A percentile compares a stretch with the other conserved stretches of the same genome.
Conservation (phyloP, 2,113 vertebrate species). For the Ondatra zibethicus region DNA sequence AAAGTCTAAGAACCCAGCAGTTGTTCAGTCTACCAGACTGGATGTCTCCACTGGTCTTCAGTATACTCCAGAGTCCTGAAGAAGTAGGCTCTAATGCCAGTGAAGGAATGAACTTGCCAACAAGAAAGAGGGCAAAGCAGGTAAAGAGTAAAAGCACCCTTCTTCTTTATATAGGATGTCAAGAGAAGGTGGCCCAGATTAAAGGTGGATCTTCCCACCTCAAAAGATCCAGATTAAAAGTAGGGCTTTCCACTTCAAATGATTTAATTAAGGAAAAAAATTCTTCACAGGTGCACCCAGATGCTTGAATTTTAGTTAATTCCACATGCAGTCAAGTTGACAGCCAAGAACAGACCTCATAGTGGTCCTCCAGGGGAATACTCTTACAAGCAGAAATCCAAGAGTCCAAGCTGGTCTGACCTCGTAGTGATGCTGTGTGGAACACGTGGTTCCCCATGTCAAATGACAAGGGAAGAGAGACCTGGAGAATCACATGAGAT, state of each 20-base stretch:
- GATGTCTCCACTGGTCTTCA: neutral
- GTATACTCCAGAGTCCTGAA: neutral
- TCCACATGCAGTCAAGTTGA: neutral
- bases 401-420: neutral
- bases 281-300: neutral
- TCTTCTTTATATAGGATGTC: neutral
- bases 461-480: neutral
- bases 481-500: neutral
- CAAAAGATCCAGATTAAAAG: neutral
- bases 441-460: neutral
- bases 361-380: neutral
- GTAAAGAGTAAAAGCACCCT: neutral
- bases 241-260: neutral
- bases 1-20: neutral
- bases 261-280: neutral
- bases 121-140: neutral
- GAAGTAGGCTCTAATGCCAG: neutral
- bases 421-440: neutral
- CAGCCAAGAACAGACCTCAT: neutral
- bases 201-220: neutral
- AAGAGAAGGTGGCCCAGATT: neutral
- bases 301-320: neutral
- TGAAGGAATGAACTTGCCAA: neutral
- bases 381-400: constrained; percentile 22
- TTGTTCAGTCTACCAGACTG: neutral